These are phyloP conservation scores for Hesperophylax magnus DNA, from an alignment of 1,140 invertebrate species.

Conservation along the genomic window DNA sequence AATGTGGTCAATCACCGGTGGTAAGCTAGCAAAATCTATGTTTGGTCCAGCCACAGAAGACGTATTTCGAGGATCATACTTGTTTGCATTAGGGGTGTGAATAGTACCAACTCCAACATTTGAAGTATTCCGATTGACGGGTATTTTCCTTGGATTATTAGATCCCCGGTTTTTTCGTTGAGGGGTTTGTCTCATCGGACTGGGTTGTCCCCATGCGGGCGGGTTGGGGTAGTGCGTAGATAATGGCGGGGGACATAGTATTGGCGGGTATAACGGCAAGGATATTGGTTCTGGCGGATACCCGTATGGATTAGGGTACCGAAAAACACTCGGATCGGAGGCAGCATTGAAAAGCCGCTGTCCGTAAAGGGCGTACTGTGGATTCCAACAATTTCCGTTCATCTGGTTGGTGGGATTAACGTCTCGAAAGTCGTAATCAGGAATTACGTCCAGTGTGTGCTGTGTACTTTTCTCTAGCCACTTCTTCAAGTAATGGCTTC, in stretches of 20 bases:
- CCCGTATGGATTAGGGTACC: conserved; percentile 47
- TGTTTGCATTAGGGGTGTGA: neutral
- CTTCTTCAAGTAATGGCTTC: conserved; percentile 49
- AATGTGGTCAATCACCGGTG: conserved; percentile 36
- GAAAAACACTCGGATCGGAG: conserved; percentile 50
- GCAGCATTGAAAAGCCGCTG: conserved; percentile 48
- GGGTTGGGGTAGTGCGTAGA: conserved; percentile 23
- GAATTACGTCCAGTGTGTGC: conserved; percentile 22
- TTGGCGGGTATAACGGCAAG: conserved; percentile 43
- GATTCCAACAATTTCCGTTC: conserved; percentile 34
- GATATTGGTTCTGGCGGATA: conserved; percentile 46
- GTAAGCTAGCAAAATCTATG: conserved; percentile 50
- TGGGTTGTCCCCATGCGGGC: conserved; percentile 17
- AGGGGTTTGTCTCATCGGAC: neutral
- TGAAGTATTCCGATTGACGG: conserved; percentile 16
- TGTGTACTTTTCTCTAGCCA: conserved; percentile 49
- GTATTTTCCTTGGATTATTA: neutral
- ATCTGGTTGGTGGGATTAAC: neutral
- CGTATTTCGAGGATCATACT: conserved; percentile 17
- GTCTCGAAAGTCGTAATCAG: conserved; percentile 37
- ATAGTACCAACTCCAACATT: conserved; percentile 29
- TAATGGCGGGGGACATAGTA: conserved; percentile 28
- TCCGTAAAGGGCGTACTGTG: conserved; percentile 18
- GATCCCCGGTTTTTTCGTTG: neutral
- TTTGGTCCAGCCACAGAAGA: conserved; percentile 39